Evolutionary conservation across 2,888 invertebrate genomes (phyloP), one percentile per base, ranked within the genome.

Genomic region (Oscheius myriophilus): DNA sequence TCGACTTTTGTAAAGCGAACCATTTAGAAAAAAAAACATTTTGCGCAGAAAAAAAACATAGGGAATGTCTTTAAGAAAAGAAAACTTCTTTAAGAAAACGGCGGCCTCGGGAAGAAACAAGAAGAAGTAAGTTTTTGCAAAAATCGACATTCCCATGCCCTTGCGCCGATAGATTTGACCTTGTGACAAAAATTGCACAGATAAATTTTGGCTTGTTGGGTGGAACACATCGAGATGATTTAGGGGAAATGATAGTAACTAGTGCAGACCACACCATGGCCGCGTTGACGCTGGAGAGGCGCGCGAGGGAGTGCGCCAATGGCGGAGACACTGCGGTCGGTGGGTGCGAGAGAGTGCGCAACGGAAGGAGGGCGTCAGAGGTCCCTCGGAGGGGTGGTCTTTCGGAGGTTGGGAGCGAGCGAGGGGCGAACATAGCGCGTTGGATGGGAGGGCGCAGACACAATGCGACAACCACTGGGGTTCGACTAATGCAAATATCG

Each of bases 401-500:
- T 61, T 61, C 49, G 58, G 61, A 61, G 46, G 61, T 49, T 46
- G 61, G 39, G 49, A 46, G 49, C 61, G 61, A 26, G 61, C 61
- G 49, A 61, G 49, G 26, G 61, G n/a, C n/a, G 49, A 61, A 61
- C 26, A 61, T 25, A 61, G 61, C 26, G 39, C 18, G 49, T 26
- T 16, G 46, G 23, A 33, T n/a, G 25, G 46, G 39, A 39, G 39
- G 61, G 12, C 46, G 7, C 61, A 58, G 61, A 61, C 46, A 61
- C 61, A 49, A 61, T 49, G 61, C 46, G 61, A 61, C 61, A 61
- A 61, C 61, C 49, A 39, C 49, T 61, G 46, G 61, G 61, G 52
- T 52, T 53, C 42, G 49, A 52, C 63, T 52, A 63, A 63, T 63
- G 63, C 52, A 63, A 63, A 63, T 63, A 63, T 63, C 49, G 52